Evolutionary conservation across 64 coral and sea anemone genomes (phyloP).

Genomic region (Anthopleura sola): DNA sequence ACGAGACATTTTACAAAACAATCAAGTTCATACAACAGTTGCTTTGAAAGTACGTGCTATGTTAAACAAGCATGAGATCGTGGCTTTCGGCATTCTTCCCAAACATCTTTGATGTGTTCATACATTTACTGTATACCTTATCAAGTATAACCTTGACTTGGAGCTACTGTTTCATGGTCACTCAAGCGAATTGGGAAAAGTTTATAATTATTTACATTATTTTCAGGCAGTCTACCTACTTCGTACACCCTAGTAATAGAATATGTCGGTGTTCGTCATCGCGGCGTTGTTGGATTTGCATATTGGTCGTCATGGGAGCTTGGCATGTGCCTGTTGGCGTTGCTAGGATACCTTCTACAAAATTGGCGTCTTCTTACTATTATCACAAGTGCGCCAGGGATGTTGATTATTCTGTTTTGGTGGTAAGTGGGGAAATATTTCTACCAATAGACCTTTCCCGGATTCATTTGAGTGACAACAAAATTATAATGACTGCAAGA

Average conservation of each 20-base stretch:
- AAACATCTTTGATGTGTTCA: no score
- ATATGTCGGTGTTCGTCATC: conserved; percentile 32
- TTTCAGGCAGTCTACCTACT: not conserved
- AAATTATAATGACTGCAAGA: no score
- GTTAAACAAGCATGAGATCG: no score
- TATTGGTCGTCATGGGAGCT: conserved; percentile 48
- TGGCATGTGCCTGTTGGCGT: conserved; percentile 31
- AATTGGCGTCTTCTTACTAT: conserved; percentile 59
- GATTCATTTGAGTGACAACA: no score
- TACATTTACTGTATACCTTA: no score
- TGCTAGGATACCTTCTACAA: conserved; percentile 50
- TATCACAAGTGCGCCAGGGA: conserved; percentile 38
- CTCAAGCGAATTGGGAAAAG: no score
- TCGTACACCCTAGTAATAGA: conserved; percentile 35
- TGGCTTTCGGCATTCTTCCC: no score
- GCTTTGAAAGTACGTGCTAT: no score
- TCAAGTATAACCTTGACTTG: no score
- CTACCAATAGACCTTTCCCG: not conserved
- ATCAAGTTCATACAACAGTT: no score
- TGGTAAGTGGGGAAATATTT: conserved; percentile 29
- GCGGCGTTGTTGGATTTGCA: conserved; percentile 33
- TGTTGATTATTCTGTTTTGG: conserved; percentile 26
- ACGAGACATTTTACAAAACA: no score
- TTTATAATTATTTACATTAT: not conserved
- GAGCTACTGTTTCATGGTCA: no score